These are phyloP conservation scores for Pseudomugil gertrudae DNA, from an alignment of 2,797 vertebrate species.

Conservation along the genomic window DNA sequence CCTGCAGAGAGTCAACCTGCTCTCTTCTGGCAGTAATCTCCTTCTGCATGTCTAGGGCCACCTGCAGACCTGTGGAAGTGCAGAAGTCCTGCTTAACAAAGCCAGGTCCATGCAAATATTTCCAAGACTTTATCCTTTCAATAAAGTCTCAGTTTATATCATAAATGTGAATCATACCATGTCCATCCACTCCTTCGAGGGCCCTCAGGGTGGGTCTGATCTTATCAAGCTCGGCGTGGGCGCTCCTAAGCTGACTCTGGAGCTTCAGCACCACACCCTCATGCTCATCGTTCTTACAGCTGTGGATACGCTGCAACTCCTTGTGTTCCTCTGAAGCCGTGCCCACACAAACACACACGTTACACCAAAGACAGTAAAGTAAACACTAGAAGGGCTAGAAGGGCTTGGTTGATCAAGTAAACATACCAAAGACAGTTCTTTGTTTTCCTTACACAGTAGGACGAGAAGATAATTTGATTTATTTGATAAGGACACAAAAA, in stretches of 20 bases:
- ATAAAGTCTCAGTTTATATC: conserved; percentile 30
- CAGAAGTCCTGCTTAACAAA: neutral
- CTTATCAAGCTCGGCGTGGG: conserved; percentile 81
- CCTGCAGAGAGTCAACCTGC: conserved; percentile 85
- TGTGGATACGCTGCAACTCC: conserved; percentile 79
- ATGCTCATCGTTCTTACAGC: conserved; percentile 77
- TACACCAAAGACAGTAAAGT: conserved; percentile 27
- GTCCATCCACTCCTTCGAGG: conserved; percentile 82
- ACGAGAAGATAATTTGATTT: conserved; percentile 55
- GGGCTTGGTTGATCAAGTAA: conserved; percentile 67
- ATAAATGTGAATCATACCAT: conserved; percentile 76
- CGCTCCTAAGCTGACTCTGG: conserved; percentile 80
- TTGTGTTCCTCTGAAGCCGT: conserved; percentile 82
- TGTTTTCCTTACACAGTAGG: conserved; percentile 57
- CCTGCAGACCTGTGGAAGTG: conserved; percentile 80
- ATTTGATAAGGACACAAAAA: conserved; percentile 42
- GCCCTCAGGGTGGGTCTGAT: conserved; percentile 79
- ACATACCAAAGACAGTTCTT: conserved; percentile 58
- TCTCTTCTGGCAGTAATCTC: conserved; percentile 87
- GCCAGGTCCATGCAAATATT: neutral
- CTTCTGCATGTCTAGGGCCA: conserved; percentile 87
- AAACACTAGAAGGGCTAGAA: conserved; percentile 44
- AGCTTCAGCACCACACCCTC: conserved; percentile 79
- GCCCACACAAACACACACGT: conserved; percentile 52
- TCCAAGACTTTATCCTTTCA: conserved; percentile 33